These are phyloP conservation scores for Myotis vivesi DNA, from an alignment of 2,797 vertebrate genomes.

Conservation along the genomic window DNA sequence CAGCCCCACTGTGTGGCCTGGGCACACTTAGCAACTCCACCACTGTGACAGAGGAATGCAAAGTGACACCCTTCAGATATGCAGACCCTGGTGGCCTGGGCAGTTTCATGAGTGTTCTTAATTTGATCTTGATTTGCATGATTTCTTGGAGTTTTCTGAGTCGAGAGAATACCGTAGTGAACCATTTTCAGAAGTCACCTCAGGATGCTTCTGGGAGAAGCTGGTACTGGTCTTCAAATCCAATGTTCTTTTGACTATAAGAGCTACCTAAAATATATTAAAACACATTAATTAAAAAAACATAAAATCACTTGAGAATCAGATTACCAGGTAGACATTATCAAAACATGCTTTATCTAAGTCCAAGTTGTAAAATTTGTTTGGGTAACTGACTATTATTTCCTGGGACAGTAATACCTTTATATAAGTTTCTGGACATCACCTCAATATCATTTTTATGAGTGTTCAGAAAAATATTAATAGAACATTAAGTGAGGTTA, in stretches of 20 bases:
- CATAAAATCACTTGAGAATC: neutral
- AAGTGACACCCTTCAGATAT: neutral
- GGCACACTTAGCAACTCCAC: neutral
- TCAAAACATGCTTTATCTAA: constrained; percentile 42
- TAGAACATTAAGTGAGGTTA: constrained; percentile 13
- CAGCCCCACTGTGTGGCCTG: neutral
- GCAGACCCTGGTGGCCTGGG: neutral
- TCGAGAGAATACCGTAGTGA: neutral
- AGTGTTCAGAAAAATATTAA: constrained; percentile 34
- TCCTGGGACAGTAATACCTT: neutral
- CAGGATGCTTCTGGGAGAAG: neutral
- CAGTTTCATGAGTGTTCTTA: neutral
- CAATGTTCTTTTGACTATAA: neutral
- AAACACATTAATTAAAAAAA: constrained; percentile 2
- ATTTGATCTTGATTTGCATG: neutral
- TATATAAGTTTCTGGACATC: neutral
- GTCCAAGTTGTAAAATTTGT: constrained; percentile 34
- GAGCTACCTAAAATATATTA: neutral
- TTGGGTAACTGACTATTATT: constrained; percentile 42
- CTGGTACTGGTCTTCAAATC: neutral
- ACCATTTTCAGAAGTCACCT: neutral
- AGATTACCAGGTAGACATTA: neutral
- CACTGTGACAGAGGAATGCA: neutral
- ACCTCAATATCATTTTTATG: constrained; percentile 51
- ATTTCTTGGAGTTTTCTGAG: neutral